Conservation (phyloP, 2,888 invertebrate species). For the Cantharis lateralis region DNA sequence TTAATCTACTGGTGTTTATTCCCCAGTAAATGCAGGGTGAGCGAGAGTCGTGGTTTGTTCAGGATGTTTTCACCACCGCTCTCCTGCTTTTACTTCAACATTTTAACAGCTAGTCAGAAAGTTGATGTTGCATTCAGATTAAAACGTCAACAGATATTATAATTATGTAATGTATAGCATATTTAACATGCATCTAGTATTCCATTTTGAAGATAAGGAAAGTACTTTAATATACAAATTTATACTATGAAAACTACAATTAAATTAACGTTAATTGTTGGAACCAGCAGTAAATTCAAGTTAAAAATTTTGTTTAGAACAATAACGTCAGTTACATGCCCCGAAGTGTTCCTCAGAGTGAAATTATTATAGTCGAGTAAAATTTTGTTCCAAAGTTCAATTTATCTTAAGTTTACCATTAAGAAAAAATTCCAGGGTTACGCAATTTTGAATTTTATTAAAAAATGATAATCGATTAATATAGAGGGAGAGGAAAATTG, state of each 20-base stretch:
- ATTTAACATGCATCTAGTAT: not conserved
- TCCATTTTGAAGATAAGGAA: not conserved
- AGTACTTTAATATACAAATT: not conserved
- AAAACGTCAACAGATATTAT: not conserved
- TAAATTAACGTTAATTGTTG: not conserved
- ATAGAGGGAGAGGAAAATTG: not conserved
- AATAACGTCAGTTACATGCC: not conserved
- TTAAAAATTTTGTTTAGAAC: slow-evolving; percentile 9
- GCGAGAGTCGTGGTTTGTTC: too few species aligned
- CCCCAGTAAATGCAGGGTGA: too few species aligned
- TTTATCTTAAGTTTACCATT: not conserved
- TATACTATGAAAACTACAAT: not conserved
- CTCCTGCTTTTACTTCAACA: not conserved
- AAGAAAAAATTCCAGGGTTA: not conserved
- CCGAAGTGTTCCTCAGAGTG: not conserved
- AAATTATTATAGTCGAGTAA: not conserved
- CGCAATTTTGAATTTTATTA: not conserved
- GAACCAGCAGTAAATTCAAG: slow-evolving; percentile 9
- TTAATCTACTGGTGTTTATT: too few species aligned
- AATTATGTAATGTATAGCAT: too few species aligned
- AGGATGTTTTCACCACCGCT: too few species aligned
- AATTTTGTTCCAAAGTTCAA: not conserved
- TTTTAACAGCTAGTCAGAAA: not conserved
- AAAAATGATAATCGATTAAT: not conserved
- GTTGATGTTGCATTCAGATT: not conserved